These are phyloP conservation scores for Gallinago solitaria DNA, from an alignment of 2,797 vertebrate genomes.

Conservation along the genomic window DNA sequence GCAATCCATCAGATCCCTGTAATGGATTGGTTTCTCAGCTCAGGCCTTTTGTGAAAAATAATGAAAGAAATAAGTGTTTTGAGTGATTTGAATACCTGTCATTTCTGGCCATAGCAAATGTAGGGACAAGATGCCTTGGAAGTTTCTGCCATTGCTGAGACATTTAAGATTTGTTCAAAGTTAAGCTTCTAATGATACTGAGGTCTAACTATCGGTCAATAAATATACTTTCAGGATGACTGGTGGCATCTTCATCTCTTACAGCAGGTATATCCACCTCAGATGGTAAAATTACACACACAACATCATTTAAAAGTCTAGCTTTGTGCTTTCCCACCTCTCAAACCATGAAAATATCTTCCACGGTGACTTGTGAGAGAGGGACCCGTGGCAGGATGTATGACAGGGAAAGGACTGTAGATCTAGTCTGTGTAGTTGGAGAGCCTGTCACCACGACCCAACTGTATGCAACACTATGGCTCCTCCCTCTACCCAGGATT, in stretches of 20 bases:
- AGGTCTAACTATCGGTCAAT: neutral
- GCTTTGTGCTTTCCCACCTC: neutral
- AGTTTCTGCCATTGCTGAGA: neutral
- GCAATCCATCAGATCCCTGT: conserved; percentile 39
- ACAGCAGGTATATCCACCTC: neutral
- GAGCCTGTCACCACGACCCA: neutral
- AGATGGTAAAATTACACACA: neutral
- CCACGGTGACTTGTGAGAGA: fast-evolving
- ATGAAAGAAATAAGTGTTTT: neutral
- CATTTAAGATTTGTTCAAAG: neutral
- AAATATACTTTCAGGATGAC: neutral
- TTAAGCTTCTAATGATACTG: neutral
- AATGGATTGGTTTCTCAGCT: neutral
- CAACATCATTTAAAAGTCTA: neutral
- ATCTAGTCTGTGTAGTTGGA: neutral
- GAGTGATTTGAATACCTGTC: neutral
- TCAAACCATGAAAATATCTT: neutral
- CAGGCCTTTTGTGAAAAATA: neutral
- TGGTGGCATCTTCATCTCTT: neutral
- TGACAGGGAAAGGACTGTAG: neutral
- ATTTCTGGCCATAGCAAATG: neutral
- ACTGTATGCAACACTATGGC: fast-evolving
- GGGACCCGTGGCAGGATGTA: neutral
- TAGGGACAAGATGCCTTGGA: neutral
- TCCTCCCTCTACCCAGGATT: neutral